These are phyloP conservation scores for Blera fallax DNA, from an alignment of 2,888 invertebrate species.

Conservation along the genomic window DNA sequence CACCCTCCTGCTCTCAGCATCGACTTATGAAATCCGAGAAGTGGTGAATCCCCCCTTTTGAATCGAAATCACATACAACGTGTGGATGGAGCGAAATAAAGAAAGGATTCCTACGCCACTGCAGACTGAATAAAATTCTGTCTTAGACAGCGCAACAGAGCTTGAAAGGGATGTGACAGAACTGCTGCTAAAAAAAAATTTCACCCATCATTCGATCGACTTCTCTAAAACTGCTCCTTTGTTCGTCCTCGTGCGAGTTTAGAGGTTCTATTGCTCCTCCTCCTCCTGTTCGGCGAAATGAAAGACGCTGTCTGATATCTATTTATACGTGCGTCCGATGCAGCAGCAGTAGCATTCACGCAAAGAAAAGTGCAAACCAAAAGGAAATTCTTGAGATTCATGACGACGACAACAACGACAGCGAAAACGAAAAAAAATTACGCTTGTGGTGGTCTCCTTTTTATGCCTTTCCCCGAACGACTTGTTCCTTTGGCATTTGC, in stretches of 20 bases:
- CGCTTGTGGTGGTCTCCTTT: slow-evolving; percentile 16
- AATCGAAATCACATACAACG: slow-evolving; percentile 40
- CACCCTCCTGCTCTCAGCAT: neutral
- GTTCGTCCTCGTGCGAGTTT: neutral
- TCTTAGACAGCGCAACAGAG: slow-evolving; percentile 23
- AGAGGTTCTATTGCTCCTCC: slow-evolving; percentile 35
- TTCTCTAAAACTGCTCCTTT: slow-evolving; percentile 26
- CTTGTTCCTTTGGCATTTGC: slow-evolving; percentile 40
- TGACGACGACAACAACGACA: slow-evolving; percentile 18
- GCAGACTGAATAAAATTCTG: slow-evolving; percentile 29
- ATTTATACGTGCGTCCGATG: slow-evolving; percentile 35
- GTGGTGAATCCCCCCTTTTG: slow-evolving; percentile 21
- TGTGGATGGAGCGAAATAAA: neutral
- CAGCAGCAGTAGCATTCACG: neutral
- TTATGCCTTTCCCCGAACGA: slow-evolving; percentile 1
- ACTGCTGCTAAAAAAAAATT: slow-evolving; percentile 32
- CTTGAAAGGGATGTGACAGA: neutral
- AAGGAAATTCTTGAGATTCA: slow-evolving; percentile 51
- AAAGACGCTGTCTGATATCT: slow-evolving; percentile 12
- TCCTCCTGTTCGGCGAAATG: slow-evolving; percentile 27
- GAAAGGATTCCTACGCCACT: neutral
- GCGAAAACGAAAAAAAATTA: neutral
- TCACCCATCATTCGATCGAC: slow-evolving; percentile 30
- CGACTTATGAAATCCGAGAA: slow-evolving; percentile 35
- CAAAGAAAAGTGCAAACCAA: slow-evolving; percentile 15